Conservation (phyloP, 37 sponge, comb jelly and placozoan genomes). For the Beroe forskalii region DNA sequence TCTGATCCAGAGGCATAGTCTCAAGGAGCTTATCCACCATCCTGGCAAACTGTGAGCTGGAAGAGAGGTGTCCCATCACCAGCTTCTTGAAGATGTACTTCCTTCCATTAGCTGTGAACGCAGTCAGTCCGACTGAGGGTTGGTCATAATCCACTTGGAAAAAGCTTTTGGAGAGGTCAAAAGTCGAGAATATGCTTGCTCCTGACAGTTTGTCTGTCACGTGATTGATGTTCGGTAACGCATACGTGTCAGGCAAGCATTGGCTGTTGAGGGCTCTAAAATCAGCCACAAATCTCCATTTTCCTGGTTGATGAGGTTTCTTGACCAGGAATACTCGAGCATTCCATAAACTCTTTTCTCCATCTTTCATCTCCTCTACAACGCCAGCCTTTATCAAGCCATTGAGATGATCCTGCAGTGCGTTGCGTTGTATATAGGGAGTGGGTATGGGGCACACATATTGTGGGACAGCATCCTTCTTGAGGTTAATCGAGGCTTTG, state of each 20-base stretch:
- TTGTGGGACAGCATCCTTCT: constrained; percentile 9
- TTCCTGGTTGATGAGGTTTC: constrained; percentile 30
- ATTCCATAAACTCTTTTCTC: background rate
- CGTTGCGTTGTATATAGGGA: background rate
- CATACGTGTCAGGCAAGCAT: constrained; percentile 25
- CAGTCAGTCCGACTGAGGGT: background rate
- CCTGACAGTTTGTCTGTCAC: constrained; percentile 33
- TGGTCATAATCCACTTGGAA: constrained; percentile 10
- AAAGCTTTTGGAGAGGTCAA: constrained; percentile 31
- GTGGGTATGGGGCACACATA: background rate
- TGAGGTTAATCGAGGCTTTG: constrained; percentile 5
- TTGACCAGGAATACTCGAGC: background rate
- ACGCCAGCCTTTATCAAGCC: background rate
- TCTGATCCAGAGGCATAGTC: background rate
- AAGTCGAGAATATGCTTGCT: constrained; percentile 1
- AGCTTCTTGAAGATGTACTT: background rate
- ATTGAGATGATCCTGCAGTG: background rate
- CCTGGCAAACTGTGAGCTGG: background rate
- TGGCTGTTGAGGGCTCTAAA: constrained; percentile 28
- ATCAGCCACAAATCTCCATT: constrained; percentile 1
- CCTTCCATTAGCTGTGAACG: constrained; percentile 32
- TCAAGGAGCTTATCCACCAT: background rate
- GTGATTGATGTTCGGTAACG: background rate
- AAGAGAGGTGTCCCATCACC: constrained; percentile 52
- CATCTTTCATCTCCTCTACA: background rate